These are phyloP conservation scores for Pipistrellus kuhlii DNA, from an alignment of 2,797 vertebrate species.

Conservation along the genomic window DNA sequence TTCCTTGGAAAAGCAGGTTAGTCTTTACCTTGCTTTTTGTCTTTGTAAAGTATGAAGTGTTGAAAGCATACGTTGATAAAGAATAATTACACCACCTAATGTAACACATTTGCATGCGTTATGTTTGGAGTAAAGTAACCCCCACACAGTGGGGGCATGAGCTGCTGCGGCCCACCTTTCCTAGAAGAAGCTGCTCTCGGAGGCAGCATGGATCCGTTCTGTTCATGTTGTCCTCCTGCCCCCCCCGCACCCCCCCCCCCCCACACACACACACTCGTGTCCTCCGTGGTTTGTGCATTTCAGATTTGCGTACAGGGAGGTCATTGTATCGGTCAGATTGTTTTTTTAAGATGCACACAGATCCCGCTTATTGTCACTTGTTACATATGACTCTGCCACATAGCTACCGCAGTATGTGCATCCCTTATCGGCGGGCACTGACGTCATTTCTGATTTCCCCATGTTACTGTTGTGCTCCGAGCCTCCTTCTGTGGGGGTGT, in stretches of 20 bases:
- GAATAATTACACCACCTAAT: background rate
- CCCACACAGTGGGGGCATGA: background rate
- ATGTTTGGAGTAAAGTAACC: background rate
- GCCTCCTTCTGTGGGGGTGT: accelerated
- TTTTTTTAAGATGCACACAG: background rate
- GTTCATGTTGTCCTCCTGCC: background rate
- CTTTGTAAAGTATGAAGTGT: background rate
- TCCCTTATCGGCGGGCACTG: background rate
- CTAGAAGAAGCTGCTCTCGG: background rate
- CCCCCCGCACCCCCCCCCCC: too few species aligned
- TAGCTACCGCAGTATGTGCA: background rate
- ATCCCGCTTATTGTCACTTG: background rate
- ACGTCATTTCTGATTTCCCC: background rate
- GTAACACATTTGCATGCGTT: background rate
- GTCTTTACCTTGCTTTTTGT: background rate
- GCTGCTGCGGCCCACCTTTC: background rate
- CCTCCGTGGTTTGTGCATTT: background rate
- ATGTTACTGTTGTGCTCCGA: background rate
- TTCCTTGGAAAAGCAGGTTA: slow-evolving; percentile 20
- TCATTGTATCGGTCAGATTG: background rate
- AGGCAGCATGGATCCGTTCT: background rate
- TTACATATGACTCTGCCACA: background rate
- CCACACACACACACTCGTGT: too few species aligned
- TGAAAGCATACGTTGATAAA: background rate
- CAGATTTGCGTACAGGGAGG: background rate